These are phyloP conservation scores for Pitta sordida DNA, from an alignment of 2,113 vertebrate genomes.

Conservation along the genomic window DNA sequence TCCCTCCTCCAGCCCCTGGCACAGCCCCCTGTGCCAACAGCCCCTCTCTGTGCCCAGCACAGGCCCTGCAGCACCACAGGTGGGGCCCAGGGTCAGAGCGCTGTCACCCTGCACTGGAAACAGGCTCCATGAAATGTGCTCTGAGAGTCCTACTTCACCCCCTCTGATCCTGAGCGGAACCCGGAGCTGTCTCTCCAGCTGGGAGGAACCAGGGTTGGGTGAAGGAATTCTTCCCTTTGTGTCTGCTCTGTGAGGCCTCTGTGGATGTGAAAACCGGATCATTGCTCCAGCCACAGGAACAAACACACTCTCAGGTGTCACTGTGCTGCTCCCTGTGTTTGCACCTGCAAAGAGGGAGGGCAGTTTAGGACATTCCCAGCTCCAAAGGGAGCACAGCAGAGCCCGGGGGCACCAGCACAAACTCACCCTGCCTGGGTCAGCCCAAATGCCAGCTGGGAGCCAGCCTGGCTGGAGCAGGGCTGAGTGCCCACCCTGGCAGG, in stretches of 20 bases:
- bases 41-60: neutral
- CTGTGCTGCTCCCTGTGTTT: neutral
- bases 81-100: neutral
- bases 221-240: neutral
- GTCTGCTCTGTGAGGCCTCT: neutral
- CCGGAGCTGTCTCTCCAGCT: rapidly evolving
- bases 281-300: neutral
- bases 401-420: neutral
- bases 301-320: neutral
- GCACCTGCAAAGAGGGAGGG: neutral
- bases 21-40: rapidly evolving
- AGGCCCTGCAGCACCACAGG: neutral
- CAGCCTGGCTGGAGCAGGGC: neutral
- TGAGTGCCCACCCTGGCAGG: neutral
- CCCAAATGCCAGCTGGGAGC: neutral
- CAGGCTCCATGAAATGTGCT: neutral
- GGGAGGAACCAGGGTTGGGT: neutral
- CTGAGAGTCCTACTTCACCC: neutral
- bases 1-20: neutral
- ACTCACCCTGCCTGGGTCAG: neutral
- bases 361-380: neutral
- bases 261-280: neutral
- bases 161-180: neutral
- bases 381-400: neutral
- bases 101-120: neutral